Evolutionary conservation across 2,113 vertebrate genomes (phyloP).

Genomic region (Toxotes jaculatrix): DNA sequence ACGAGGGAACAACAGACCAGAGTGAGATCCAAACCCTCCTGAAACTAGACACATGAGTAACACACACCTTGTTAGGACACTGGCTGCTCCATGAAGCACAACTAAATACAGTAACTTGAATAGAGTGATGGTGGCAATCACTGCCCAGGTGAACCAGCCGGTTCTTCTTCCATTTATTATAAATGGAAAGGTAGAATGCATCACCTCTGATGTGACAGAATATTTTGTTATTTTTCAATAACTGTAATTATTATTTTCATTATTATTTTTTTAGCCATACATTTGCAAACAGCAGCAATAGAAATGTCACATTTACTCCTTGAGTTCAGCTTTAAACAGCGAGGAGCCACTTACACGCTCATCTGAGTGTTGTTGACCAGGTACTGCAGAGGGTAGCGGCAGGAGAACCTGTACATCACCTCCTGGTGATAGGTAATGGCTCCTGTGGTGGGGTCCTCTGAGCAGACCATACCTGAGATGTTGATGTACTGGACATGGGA

Average conservation of each 20-base stretch:
- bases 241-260: too few relatives aligned
- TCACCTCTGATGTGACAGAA: too few relatives aligned
- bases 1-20: constrained; percentile 1
- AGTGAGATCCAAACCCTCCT: constrained; percentile 14
- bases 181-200: too few relatives aligned
- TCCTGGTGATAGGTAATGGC: constrained; percentile 79
- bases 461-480: constrained; percentile 77
- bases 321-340: not conserved
- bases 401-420: constrained; percentile 81
- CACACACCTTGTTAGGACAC: constrained; percentile 28
- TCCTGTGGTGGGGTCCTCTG: constrained; percentile 49
- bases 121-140: too few relatives aligned
- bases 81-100: not conserved
- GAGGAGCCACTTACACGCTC: constrained; percentile 72
- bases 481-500: constrained; percentile 77
- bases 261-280: not conserved
- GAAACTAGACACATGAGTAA: constrained; percentile 33
- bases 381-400: constrained; percentile 82
- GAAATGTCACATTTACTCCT: not conserved
- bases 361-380: constrained; percentile 81
- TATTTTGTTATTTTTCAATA: not conserved
- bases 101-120: constrained; percentile 12
- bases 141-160: too few relatives aligned
- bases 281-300: not conserved
- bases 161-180: too few relatives aligned